Evolutionary conservation across 2,888 invertebrate species (phyloP).

Genomic region (Volucella bombylans): DNA sequence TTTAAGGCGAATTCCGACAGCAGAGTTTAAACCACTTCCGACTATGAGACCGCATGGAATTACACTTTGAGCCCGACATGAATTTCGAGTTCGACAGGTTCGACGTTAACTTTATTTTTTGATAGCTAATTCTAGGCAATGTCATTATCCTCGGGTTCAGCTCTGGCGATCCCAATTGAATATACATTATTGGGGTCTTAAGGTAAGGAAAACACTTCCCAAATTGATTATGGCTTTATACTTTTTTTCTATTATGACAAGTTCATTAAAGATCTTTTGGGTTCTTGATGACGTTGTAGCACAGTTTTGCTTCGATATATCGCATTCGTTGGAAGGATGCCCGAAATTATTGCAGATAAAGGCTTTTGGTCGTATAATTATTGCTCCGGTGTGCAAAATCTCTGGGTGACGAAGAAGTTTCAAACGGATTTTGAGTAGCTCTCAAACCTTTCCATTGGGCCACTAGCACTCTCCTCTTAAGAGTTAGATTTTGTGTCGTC

Average conservation of each 20-base stretch:
- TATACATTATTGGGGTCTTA: conserved; percentile 22
- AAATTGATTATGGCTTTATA: conserved; percentile 29
- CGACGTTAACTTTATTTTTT: conserved; percentile 4
- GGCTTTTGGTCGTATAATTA: conserved; percentile 25
- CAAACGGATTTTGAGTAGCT: too few relatives aligned
- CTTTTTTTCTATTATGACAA: conserved; percentile 1
- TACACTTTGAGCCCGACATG: conserved; percentile 1
- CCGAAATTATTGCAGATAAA: conserved; percentile 32
- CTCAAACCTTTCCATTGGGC: too few relatives aligned
- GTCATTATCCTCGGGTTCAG: not conserved
- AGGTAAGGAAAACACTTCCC: conserved; percentile 32
- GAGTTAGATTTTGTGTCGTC: too few relatives aligned
- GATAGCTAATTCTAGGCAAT: conserved; percentile 7
- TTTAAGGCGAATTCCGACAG: conserved; percentile 21
- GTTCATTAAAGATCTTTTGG: conserved; percentile 20
- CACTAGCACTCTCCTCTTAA: too few relatives aligned
- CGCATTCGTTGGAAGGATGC: conserved; percentile 16
- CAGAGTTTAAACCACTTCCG: conserved; percentile 13
- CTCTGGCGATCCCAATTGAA: conserved; percentile 38
- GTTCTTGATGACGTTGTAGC: not conserved
- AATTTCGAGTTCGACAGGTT: not conserved
- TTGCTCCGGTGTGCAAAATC: conserved; percentile 6
- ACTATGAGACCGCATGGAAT: not conserved
- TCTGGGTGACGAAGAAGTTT: too few relatives aligned
- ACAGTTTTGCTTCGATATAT: not conserved